phyloP scores from a whole-genome alignment of 2,113 vertebrate genomes.

The Gobius niger region DNA sequence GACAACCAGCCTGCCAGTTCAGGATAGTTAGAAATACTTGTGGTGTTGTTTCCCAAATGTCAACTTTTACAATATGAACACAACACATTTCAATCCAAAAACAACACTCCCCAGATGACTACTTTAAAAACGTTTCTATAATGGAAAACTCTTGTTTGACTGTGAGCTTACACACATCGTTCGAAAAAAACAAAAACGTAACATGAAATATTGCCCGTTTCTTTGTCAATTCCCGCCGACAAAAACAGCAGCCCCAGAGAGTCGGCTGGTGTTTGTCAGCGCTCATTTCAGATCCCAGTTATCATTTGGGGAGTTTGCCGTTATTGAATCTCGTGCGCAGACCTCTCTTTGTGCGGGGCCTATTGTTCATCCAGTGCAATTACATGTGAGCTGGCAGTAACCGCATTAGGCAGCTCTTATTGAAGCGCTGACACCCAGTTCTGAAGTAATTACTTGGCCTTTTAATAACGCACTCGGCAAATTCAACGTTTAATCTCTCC shows the following conservation, averaged over 20 bases:
- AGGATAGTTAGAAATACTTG: too few relatives aligned
- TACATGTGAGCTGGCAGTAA: constrained; percentile 71
- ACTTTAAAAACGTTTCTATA: too few relatives aligned
- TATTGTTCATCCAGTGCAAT: constrained; percentile 72
- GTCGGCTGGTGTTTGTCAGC: constrained; percentile 12
- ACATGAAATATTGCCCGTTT: constrained; percentile 4
- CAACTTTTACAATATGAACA: too few relatives aligned
- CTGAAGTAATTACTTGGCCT: constrained; percentile 78
- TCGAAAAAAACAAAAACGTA: too few relatives aligned
- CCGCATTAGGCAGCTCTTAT: constrained; percentile 70
- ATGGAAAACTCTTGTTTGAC: too few relatives aligned
- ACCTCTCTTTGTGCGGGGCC: constrained; percentile 21
- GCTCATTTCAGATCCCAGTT: constrained; percentile 34
- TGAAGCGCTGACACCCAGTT: constrained; percentile 69
- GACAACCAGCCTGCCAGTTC: too few relatives aligned
- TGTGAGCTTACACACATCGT: too few relatives aligned
- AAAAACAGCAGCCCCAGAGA: not conserved
- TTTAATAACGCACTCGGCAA: constrained; percentile 75
- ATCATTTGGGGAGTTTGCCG: constrained; percentile 29
- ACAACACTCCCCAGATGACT: too few relatives aligned
- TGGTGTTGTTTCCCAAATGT: too few relatives aligned
- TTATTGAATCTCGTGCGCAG: constrained; percentile 26
- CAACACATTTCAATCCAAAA: too few relatives aligned
- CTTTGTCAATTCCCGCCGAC: not conserved
- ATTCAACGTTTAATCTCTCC: constrained; percentile 77